Percentiles rank a stretch among this genome's conserved stretches.
phyloP scores from a whole-genome alignment of 2,113 vertebrate genomes.

The Melanocharis versteri region DNA sequence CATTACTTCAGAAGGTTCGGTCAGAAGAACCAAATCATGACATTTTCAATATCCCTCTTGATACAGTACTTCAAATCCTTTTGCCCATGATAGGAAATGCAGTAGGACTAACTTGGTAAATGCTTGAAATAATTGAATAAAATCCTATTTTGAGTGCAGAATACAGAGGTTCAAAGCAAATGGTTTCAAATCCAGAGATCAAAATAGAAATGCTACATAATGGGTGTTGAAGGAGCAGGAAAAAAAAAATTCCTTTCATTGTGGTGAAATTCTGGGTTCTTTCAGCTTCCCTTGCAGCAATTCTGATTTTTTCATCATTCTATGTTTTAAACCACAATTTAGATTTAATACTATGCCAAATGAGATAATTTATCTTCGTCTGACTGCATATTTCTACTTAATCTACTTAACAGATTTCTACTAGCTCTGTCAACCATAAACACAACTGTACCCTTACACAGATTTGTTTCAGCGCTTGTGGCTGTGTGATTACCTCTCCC shows the following conservation, averaged over 20 bases:
- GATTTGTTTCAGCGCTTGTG: not conserved
- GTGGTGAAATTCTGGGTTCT: not conserved
- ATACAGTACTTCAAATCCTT: slow-evolving; percentile 24
- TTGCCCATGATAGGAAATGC: not conserved
- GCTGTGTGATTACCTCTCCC: slow-evolving; percentile 10
- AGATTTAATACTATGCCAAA: not conserved
- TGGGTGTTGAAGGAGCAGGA: not conserved
- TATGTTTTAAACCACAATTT: slow-evolving; percentile 11
- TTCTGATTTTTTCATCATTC: not conserved
- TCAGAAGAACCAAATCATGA: not conserved
- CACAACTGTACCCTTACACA: not conserved
- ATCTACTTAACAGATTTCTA: slow-evolving; percentile 35
- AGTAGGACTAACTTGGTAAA: not conserved
- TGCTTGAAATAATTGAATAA: slow-evolving; percentile 50
- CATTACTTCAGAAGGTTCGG: slow-evolving; percentile 1
- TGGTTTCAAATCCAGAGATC: not conserved
- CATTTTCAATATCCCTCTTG: not conserved
- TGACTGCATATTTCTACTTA: slow-evolving; percentile 5
- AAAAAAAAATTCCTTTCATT: not conserved
- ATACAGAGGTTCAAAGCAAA: slow-evolving; percentile 32
- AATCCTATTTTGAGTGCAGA: not conserved
- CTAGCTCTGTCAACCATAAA: not conserved
- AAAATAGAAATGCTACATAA: slow-evolving; percentile 15
- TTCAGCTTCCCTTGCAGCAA: not conserved
- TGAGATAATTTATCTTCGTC: slow-evolving; percentile 32